These are phyloP conservation scores for Pachymerium ferrugineum DNA, from an alignment of 2,888 invertebrate genomes.

Conservation along the genomic window DNA sequence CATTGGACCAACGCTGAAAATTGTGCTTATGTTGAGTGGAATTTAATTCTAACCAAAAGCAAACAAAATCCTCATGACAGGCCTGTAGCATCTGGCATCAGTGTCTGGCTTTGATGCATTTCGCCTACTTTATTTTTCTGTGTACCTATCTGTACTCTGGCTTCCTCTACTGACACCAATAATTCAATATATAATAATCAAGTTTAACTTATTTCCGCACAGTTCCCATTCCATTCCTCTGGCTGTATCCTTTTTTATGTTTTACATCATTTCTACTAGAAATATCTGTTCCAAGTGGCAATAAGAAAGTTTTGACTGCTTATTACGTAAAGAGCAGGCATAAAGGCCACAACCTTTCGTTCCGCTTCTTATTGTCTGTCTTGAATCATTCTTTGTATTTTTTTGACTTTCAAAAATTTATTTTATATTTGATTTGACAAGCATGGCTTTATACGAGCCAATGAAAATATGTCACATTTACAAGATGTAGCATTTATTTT, in stretches of 20 bases:
- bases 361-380: background rate
- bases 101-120: constrained; percentile 22
- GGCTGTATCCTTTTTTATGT: constrained; percentile 32
- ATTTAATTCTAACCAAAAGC: constrained; percentile 8
- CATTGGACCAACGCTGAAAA: background rate
- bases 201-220: constrained; percentile 17
- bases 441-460: background rate
- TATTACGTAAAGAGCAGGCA: no score
- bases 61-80: background rate
- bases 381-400: background rate
- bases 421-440: background rate
- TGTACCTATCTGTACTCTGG: constrained; percentile 18
- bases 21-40: background rate
- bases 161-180: constrained; percentile 27
- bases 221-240: constrained; percentile 1
- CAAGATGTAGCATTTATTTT: background rate
- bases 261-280: background rate
- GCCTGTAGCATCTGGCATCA: constrained; percentile 11
- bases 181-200: background rate
- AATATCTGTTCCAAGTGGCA: background rate
- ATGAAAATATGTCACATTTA: background rate
- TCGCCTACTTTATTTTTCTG: constrained; percentile 28
- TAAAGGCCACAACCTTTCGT: no score
- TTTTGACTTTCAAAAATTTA: background rate
- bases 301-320: background rate